A percentile compares a stretch with the other conserved stretches of the same genome.
Conservation (phyloP, 1,140 invertebrate genomes). For the Agrilus planipennis region DNA sequence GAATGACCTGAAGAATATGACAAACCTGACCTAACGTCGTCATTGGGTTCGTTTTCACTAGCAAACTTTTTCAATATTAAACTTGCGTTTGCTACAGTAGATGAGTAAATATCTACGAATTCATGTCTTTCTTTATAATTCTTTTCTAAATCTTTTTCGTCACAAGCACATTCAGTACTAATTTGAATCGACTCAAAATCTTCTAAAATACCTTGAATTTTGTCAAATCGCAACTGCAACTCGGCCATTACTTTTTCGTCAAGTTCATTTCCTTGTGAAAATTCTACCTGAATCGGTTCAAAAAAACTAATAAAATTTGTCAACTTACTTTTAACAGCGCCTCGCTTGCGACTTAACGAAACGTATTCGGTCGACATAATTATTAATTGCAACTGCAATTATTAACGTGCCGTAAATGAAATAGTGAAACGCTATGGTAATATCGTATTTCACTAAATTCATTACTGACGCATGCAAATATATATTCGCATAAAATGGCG, state of each 20-base stretch:
- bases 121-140: slow-evolving; percentile 3
- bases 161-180: slow-evolving; percentile 1
- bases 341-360: background rate
- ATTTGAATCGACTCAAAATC: slow-evolving; percentile 3
- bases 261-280: background rate
- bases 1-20: background rate
- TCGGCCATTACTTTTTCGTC: background rate
- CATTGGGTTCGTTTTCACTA: background rate
- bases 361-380: background rate
- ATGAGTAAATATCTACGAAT: background rate
- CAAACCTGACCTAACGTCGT: background rate
- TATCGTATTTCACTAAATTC: background rate
- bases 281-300: background rate
- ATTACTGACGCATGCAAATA: no score
- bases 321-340: background rate
- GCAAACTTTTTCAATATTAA: background rate
- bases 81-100: background rate
- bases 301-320: background rate
- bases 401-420: background rate
- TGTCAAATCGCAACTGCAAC: slow-evolving; percentile 1
- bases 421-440: background rate
- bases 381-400: no score
- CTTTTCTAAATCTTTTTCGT: background rate
- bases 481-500: no score
- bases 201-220: background rate